Evolutionary conservation across 2,888 invertebrate species (phyloP), one percentile per base, ranked within the genome.

Genomic region (Apomyelois bistriatella): DNA sequence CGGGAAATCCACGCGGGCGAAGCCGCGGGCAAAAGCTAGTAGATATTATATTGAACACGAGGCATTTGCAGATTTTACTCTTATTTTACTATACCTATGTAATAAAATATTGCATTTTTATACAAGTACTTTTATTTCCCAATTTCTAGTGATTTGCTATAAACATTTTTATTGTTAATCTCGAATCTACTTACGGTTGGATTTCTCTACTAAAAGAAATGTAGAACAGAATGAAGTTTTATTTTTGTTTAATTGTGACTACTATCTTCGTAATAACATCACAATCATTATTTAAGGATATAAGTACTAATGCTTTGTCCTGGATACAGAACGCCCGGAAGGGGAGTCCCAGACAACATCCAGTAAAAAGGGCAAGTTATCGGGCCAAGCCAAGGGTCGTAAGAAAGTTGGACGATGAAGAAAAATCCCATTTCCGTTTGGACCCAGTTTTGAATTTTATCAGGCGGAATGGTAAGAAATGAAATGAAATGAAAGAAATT

Each of bases 391-490:
- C 32, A 7, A 7, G 8, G 32, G 8, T 1, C 7, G 32, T 1
- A 28, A 41, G 28, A 46, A 15, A 12, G 22, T 48, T 51, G 10
- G 6, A 56, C 41, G 0, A 48, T 53, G 35, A 52, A 0, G 55
- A 38, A 0, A 64, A 51, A 41, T 53, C 56, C 48, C 53, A 57
- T 32, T 79, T 61, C 36, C 68, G 61, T 1, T 68, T 72, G 55
- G 83, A 83, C 48, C 70, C 78, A 0, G 69, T 80, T 0, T 53
- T 79, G 15, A 81, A 81, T 53, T 56, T 60, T 0, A 8, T 73
- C 16, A 62, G 54, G 10, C 58, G 63, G 41, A 30, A 16, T 16
- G 32, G 46, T 32, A 32, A 32, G 13, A 13, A 6, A 7, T 10
- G 17, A 17, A 9, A 28, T 9, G 7, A 46, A 13, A 22, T n/a